Evolutionary conservation across 2,113 vertebrate species (phyloP), one percentile per base, ranked within the genome.

Genomic region (Brienomyrus longianalis): DNA sequence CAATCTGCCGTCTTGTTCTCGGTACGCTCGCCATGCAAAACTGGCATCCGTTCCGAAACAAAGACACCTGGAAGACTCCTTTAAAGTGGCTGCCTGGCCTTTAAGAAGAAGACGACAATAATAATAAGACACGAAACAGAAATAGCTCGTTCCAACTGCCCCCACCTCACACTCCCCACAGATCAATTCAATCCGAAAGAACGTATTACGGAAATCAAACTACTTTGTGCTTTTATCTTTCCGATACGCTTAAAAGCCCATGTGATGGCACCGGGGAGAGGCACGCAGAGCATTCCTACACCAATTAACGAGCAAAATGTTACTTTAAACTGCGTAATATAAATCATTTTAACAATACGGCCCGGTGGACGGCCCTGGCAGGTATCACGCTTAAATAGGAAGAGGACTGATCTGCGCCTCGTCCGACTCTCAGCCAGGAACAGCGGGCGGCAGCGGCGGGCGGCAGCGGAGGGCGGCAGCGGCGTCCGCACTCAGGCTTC

Each of bases 21-120:
- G 94, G 95, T 95, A 94, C 90, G 92, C 93, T 93, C 3, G 17
- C 35, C 93, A 89, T 94, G 19, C 91, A 92, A 97, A 97, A 98
- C 96, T 94, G 95, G 94, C 94, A 96, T 96, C 95, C 95, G 95
- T 96, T 96, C 96, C 47, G 10, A 95, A 96, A 96, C 93, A 91
- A 95, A 91, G 92, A 94, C 94, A 95, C 95, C 89, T 94, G 93
- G 90, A 93, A 91, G 21, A 91, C 91, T 95, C 96, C 93, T 93
- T 93, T 93, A 94, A 62, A 93, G 95, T 93, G 94, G 92, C 94
- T 92, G 91, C 93, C 86, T 66, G 84, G 88, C 39, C 92, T 93
- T 95, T 94, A 93, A 91, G 90, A 94, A 90, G 92, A 90, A 5
- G 15, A 74, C 31, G 11, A 77, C 35, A 19, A 43, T 13, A 11